phyloP scores from a whole-genome alignment of 2,113 vertebrate genomes.

The Pomatostomus ruficeps region DNA sequence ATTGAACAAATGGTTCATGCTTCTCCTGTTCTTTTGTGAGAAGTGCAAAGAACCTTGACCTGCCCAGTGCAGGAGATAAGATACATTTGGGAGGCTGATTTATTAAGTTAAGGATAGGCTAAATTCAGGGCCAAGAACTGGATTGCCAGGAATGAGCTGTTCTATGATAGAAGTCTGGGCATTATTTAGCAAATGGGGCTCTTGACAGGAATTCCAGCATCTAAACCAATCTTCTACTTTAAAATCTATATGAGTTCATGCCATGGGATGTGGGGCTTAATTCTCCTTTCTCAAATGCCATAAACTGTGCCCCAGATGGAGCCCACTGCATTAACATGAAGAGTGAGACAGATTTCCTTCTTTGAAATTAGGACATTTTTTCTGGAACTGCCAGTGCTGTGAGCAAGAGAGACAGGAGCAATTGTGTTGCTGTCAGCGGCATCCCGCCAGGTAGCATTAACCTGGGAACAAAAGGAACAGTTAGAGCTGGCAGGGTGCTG shows the following conservation, averaged over 20 bases:
- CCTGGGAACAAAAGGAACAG: conserved; percentile 40
- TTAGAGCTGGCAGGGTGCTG: conserved; percentile 30
- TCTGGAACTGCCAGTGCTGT: conserved; percentile 23
- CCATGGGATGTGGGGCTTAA: not conserved
- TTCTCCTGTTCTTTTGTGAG: not conserved
- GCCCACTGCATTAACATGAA: not conserved
- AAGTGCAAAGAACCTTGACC: not conserved
- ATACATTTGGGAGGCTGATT: not conserved
- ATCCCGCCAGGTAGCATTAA: conserved; percentile 41
- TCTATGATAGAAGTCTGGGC: not conserved
- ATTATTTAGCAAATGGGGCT: not conserved
- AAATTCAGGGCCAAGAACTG: not conserved
- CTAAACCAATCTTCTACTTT: not conserved
- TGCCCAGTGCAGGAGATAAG: not conserved
- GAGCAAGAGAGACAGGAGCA: conserved; percentile 30
- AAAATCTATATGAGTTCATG: not conserved
- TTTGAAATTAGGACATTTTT: conserved; percentile 33
- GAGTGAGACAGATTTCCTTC: conserved; percentile 16
- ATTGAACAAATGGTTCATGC: not conserved
- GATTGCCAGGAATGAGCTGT: not conserved
- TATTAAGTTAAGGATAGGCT: not conserved
- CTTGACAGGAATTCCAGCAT: not conserved
- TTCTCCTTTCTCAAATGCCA: not conserved
- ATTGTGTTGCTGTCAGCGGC: conserved; percentile 17
- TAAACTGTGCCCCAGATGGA: not conserved